Evolutionary conservation across 2,113 vertebrate genomes (phyloP).

Genomic region (Mus spicilegus): DNA sequence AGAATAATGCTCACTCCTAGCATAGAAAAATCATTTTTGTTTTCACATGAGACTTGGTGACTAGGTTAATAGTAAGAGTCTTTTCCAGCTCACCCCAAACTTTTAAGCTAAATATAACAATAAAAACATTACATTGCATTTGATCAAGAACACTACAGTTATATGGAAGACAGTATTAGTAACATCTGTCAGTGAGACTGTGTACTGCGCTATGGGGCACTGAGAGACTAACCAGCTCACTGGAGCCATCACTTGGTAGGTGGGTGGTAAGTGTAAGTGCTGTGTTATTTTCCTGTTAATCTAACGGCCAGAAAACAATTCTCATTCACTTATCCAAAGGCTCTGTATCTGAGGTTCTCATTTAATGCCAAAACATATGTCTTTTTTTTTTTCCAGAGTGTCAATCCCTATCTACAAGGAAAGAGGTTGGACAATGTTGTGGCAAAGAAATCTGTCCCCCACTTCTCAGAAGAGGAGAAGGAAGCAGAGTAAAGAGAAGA

Average conservation of each 20-base stretch:
- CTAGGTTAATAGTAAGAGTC: conserved; percentile 5
- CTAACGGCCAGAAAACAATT: background rate
- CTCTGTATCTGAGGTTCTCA: background rate
- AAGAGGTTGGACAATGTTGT: conserved; percentile 97
- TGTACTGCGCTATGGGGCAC: background rate
- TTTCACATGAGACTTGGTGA: background rate
- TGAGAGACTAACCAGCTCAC: background rate
- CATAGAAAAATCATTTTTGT: background rate
- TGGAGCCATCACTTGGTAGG: background rate
- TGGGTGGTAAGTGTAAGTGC: background rate
- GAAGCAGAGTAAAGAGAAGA: conserved; percentile 85
- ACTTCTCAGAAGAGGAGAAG: conserved; percentile 94
- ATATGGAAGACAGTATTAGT: background rate
- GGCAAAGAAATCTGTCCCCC: conserved; percentile 98
- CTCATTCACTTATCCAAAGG: background rate
- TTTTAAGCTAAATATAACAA: conserved; percentile 4
- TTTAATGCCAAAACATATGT: conserved; percentile 48
- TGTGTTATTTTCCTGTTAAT: background rate
- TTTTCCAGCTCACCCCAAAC: background rate
- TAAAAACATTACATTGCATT: background rate
- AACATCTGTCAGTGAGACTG: background rate
- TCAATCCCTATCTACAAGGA: conserved; percentile 96
- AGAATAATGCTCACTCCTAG: background rate
- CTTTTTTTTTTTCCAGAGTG: conserved; percentile 88
- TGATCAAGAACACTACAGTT: background rate